Evolutionary conservation across 1,140 invertebrate species (phyloP).

Genomic region (Dufourea novaeangliae): DNA sequence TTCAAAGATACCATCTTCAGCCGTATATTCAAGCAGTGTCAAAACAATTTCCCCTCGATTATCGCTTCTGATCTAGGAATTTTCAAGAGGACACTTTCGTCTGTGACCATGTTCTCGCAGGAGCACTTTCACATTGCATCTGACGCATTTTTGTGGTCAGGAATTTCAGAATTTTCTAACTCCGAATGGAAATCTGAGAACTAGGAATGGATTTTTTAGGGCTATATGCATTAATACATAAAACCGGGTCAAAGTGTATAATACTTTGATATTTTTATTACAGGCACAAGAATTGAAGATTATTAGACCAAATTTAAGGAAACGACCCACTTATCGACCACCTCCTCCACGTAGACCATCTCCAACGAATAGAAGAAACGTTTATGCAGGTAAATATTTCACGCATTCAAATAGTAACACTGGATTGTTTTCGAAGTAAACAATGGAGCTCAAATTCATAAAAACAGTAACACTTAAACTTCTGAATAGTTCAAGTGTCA

Average conservation of each 20-base stretch:
- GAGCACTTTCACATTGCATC: slow-evolving; percentile 52
- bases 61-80: neutral
- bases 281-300: slow-evolving; percentile 77
- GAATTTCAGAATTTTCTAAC: no score
- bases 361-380: slow-evolving; percentile 72
- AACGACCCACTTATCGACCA: slow-evolving; percentile 68
- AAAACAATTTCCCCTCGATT: neutral
- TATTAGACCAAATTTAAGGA: slow-evolving; percentile 59
- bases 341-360: slow-evolving; percentile 51
- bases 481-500: no score
- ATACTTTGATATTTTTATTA: neutral
- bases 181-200: no score
- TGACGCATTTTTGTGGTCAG: slow-evolving; percentile 19
- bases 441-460: no score
- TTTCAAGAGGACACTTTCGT: slow-evolving; percentile 7
- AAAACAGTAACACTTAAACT: no score
- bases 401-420: no score
- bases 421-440: no score
- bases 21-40: neutral
- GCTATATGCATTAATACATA: no score
- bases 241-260: slow-evolving; percentile 15
- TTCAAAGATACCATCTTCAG: neutral
- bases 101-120: slow-evolving; percentile 3
- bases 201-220: no score
- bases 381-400: slow-evolving; percentile 71